Percentiles rank a stretch among this genome's conserved stretches.
Evolutionary conservation across 2,797 vertebrate species (phyloP).

Genomic region (Labeo calbasu): DNA sequence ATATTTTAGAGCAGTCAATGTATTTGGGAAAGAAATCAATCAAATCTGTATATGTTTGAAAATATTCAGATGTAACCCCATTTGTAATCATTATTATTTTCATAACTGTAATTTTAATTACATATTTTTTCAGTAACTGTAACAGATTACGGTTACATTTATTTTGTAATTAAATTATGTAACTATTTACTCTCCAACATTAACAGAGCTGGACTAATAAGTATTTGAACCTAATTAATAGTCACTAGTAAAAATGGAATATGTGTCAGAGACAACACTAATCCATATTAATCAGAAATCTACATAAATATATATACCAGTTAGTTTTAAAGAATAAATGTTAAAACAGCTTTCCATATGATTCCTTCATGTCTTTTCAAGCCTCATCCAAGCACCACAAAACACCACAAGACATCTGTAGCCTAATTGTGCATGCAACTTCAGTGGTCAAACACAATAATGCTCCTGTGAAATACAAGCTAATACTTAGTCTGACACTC

Average conservation of each 20-base stretch:
- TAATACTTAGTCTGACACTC: not conserved
- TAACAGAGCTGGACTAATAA: not conserved
- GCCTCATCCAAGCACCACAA: not conserved
- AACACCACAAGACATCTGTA: not conserved
- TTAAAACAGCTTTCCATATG: slow-evolving; percentile 19
- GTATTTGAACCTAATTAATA: not conserved
- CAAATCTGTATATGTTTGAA: too few species aligned
- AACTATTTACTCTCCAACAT: too few species aligned
- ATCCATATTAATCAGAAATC: too few species aligned
- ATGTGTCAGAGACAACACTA: too few species aligned
- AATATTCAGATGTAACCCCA: too few species aligned
- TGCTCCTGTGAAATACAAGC: not conserved
- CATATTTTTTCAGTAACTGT: too few species aligned
- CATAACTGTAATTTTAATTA: too few species aligned
- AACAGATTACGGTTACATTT: too few species aligned
- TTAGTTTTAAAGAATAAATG: not conserved
- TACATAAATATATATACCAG: not conserved
- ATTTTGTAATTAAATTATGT: too few species aligned
- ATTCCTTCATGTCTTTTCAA: not conserved
- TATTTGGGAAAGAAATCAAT: too few species aligned
- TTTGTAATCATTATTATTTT: too few species aligned
- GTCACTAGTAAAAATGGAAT: not conserved
- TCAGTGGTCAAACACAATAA: slow-evolving; percentile 3
- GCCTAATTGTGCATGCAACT: not conserved
- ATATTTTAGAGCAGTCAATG: too few species aligned